phyloP scores from a whole-genome alignment of 2,113 vertebrate genomes.

The Pedionomus torquatus region DNA sequence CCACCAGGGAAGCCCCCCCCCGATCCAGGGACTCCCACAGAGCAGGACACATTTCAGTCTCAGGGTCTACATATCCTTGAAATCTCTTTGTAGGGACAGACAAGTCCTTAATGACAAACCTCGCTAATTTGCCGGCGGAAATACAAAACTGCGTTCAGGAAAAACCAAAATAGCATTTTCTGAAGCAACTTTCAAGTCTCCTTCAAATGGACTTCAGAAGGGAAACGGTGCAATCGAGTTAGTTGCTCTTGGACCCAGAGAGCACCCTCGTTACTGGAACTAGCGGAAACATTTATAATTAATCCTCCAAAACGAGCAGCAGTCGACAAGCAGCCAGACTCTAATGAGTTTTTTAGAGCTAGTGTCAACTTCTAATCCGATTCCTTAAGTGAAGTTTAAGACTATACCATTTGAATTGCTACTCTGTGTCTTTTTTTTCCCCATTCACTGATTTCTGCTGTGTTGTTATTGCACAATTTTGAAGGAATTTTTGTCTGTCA shows the following conservation, averaged over 20 bases:
- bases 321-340: background rate
- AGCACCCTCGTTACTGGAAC: background rate
- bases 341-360: background rate
- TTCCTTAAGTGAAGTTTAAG: constrained; percentile 53
- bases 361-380: constrained; percentile 34
- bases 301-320: background rate
- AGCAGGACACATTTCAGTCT: background rate
- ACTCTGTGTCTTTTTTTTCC: background rate
- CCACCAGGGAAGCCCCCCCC: background rate
- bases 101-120: background rate
- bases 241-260: background rate
- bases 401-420: constrained; percentile 49
- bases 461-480: constrained; percentile 73
- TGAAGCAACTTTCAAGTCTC: background rate
- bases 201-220: constrained; percentile 50
- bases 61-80: background rate
- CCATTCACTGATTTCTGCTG: constrained; percentile 60
- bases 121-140: background rate
- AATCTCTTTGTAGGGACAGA: background rate
- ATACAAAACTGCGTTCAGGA: background rate
- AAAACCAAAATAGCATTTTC: background rate
- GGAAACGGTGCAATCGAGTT: background rate
- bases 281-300: background rate
- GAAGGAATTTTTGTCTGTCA: constrained; percentile 72
- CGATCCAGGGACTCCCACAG: background rate